Evolutionary conservation across 2,888 invertebrate genomes (phyloP), one percentile per base, ranked within the genome.

Genomic region (Parasteatoda lunata): DNA sequence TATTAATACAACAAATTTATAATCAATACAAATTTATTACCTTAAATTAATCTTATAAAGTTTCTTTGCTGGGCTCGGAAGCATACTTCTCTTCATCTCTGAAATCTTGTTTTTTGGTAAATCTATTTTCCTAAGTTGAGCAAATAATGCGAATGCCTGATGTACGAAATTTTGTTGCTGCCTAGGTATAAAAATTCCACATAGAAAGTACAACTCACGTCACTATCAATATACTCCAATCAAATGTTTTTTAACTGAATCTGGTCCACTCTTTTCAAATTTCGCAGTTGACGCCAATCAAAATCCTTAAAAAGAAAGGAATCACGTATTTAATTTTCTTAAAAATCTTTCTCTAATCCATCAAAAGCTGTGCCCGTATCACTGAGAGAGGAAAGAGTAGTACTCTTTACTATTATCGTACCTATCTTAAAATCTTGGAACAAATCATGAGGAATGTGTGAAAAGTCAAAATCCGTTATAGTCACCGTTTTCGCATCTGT

Each of bases 61-160:
- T 30, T 30, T 30, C 30, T 30, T 30, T 30, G 30, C 30, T 30
- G 30, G 30, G 2, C 54, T 15, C 4, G 84, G 84, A 49, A 84
- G 78, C 84, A 84, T 84, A 49, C 73, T 72, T 54, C 84, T 65
- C 49, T 73, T 84, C 59, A 84, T 5, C 3, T 72, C n/a, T 4
- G 65, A 9, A 15, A 84, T 78, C 48, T 15, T 13, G 45, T 84
- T 84, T 13, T n/a, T 7, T 8, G 73, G 66, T 48, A 84, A 47
- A 9, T 66, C 72, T 1, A 84, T 13, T 5, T 15, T 48, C 4
- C 59, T 13, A 15, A 78, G 13, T 11, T 72, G 52, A 1, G n/a
- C 9, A 49, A 84, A 84, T 1, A 47, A 15, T 0, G 72, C 13
- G 64, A 84, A 84, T 1, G 78, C 84, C 6, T 51, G 45, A 5